Evolutionary conservation across 1,140 invertebrate genomes (phyloP), one percentile per base, ranked within the genome.

Genomic region (Cecropterus lyciades): DNA sequence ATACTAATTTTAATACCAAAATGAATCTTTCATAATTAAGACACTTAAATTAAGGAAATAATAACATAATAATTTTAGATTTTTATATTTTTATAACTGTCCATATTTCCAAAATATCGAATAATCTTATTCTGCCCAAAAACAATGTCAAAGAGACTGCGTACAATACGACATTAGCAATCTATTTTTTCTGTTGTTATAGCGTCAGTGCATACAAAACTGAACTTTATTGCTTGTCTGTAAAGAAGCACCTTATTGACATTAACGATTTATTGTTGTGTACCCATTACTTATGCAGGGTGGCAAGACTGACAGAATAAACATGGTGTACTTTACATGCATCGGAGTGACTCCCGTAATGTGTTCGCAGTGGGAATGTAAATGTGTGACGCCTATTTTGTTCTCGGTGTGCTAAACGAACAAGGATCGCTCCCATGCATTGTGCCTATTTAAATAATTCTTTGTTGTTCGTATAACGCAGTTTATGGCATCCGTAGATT

Each of bases 321-420:
- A 89, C 89, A 89, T 84, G 74, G 69, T 78, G 68, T 85, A 82
- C 86, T 91, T 91, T 88, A 86, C 85, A 91, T 91, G 89, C 89
- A 89, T 85, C 82, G 83, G 79, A 84, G 87, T 77, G 70, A 79
- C 84, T 89, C 83, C 85, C 82, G 84, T 89, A 91, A 88, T 89
- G 85, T 91, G 85, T 77, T 84, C 80, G 85, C 79, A 69, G 65
- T 70, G 73, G 73, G 87, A 88, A 89, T 91, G 80, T 80, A 79
- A 89, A 91, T 91, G 79, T 53, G 60, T 67, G 73, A 77, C 73
- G 77, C 84, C 77, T 82, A 73, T 75, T 77, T 80, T 76, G 72
- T 79, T 79, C 79, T 81, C 67, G 62, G 69, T 76, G 77, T 73
- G 75, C 72, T 65, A 66, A 53, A 37, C 48, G 69, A 67, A 73